These are phyloP conservation scores for Melipona quadrifasciata DNA, from an alignment of 1,140 invertebrate genomes.

Conservation along the genomic window DNA sequence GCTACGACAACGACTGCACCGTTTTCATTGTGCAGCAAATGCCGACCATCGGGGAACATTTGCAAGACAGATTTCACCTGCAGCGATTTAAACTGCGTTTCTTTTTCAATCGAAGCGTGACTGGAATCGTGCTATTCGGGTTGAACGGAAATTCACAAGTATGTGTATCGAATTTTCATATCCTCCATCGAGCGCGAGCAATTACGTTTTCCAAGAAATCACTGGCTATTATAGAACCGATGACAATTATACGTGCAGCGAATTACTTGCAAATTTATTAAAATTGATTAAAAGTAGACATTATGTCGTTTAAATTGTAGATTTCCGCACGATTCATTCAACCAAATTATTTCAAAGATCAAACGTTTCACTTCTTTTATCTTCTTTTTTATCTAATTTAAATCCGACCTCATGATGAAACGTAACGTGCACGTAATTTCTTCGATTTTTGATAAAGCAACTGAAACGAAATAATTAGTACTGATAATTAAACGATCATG, in stretches of 20 bases:
- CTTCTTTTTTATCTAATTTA: background rate
- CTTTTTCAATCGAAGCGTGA: conserved; percentile 41
- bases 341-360: background rate
- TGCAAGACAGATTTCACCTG: conserved; percentile 27
- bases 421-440: background rate
- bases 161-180: background rate
- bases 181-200: background rate
- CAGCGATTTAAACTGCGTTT: conserved; percentile 28
- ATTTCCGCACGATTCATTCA: background rate
- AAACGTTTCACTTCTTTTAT: background rate
- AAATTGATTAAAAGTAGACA: background rate
- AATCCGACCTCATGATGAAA: background rate
- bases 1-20: too few relatives aligned
- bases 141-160: conserved; percentile 6
- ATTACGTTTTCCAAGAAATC: background rate
- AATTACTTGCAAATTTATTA: background rate
- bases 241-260: too few relatives aligned
- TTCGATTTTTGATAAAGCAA: background rate
- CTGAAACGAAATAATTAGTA: background rate
- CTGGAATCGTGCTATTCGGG: conserved; percentile 2
- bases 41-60: background rate
- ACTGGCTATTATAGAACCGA: background rate
- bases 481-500: background rate
- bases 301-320: background rate
- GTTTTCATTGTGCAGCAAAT: background rate